phyloP scores from a whole-genome alignment of 2,888 invertebrate genomes.

The Nymphalis polychloros region DNA sequence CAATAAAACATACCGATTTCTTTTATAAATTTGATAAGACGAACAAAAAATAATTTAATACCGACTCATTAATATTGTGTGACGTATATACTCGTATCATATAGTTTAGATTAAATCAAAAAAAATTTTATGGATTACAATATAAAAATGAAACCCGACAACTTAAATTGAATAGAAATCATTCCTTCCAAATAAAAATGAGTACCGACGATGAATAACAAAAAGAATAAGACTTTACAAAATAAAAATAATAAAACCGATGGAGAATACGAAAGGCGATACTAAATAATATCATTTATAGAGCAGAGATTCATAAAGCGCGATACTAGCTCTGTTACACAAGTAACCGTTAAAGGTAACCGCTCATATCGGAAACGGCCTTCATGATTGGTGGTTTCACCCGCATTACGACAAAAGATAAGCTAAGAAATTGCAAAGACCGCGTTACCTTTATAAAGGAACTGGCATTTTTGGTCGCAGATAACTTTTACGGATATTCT shows the following conservation, averaged over 20 bases:
- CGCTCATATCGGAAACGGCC: constrained; percentile 61
- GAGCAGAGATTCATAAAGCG: constrained; percentile 61
- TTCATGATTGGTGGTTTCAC: constrained; percentile 66
- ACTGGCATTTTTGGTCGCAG: constrained; percentile 39
- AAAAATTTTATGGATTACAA: too few species aligned
- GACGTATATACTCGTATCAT: too few species aligned
- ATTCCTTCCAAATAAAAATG: too few species aligned
- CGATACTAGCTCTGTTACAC: constrained; percentile 44
- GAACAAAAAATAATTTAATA: too few species aligned
- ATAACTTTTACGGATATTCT: constrained; percentile 34
- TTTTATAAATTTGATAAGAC: too few species aligned
- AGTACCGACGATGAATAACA: too few species aligned
- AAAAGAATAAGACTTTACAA: background rate
- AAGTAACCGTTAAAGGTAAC: constrained; percentile 42
- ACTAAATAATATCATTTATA: constrained; percentile 56
- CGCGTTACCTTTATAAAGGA: constrained; percentile 36
- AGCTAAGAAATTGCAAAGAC: constrained; percentile 46
- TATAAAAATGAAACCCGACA: too few species aligned
- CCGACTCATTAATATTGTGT: too few species aligned
- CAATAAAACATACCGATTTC: too few species aligned
- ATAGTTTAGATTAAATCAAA: too few species aligned
- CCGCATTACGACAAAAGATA: constrained; percentile 48
- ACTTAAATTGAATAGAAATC: too few species aligned
- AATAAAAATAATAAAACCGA: constrained; percentile 14
- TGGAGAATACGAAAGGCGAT: constrained; percentile 32